Evolutionary conservation across 2,888 invertebrate genomes (phyloP).

Genomic region (Heterodera filipjevi): DNA sequence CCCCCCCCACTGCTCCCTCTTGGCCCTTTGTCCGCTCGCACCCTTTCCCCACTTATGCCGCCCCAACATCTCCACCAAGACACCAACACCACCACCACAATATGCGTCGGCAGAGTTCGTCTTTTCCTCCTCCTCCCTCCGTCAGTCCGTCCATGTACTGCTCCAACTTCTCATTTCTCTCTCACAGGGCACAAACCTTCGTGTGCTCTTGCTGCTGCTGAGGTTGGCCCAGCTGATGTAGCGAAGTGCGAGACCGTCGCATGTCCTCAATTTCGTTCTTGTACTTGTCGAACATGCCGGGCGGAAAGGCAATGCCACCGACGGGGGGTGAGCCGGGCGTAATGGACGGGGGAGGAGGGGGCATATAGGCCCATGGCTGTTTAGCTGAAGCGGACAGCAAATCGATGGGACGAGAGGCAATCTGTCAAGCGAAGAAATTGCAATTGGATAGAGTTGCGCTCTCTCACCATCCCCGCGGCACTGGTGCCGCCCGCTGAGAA

Average conservation of each 20-base stretch:
- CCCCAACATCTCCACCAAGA: not conserved
- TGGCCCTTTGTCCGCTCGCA: not conserved
- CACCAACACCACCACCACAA: not conserved
- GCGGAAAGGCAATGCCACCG: constrained; percentile 53
- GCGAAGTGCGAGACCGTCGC: constrained; percentile 56
- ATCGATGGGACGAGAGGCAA: not conserved
- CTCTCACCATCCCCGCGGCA: constrained; percentile 1
- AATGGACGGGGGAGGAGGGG: not conserved
- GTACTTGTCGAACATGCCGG: constrained; percentile 65
- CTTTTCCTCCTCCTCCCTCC: constrained; percentile 9
- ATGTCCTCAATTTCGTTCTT: constrained; percentile 64
- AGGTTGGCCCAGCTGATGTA: constrained; percentile 53
- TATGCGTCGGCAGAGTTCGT: not conserved
- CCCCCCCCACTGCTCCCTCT: too few relatives aligned
- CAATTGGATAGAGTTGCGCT: not conserved
- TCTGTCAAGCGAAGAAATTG: not conserved
- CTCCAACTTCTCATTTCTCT: not conserved
- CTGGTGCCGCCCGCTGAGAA: constrained; percentile 29
- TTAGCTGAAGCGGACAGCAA: not conserved
- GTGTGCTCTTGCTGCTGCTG: constrained; percentile 42
- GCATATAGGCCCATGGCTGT: constrained; percentile 32
- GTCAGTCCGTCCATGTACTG: constrained; percentile 1
- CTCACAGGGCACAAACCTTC: constrained; percentile 44
- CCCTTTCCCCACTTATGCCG: not conserved
- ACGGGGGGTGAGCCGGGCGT: constrained; percentile 38